Base-by-base conservation (phyloP, 2,888 invertebrate genomes). In the Hydriomena furcata region DNA sequence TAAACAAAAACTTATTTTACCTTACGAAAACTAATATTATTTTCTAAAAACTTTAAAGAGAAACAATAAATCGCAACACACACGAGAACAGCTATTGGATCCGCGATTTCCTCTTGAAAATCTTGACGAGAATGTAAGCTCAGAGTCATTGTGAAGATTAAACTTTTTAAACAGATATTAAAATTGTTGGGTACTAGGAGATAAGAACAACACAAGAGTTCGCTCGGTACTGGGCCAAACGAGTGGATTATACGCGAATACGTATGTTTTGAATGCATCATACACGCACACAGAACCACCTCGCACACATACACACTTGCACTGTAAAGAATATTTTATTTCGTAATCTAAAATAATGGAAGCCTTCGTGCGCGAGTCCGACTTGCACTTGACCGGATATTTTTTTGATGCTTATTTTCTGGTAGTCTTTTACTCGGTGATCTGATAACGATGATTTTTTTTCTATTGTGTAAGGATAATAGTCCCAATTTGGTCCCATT, bases 21-120 rank as follows among this genome's bases (percentile, higher is more conserved):
- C 72, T 69, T 42, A 66, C 7, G 7, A 36, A 42, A 55, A 12
- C 7, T 17, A 28, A 25, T 20, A 11, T 7, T 21, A 28, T 17
- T 28, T 27, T 32, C 21, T 43, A 32, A 21, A 34, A 40, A 28
- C 7, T 13, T 11, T 30, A 38, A 8, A 32, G 7, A 59, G 54
- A 63, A 55, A 42, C 59, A 53, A 64, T 67, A 30, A 55, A 73
- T 65, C 49, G 74, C 53, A 67, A 74, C 76, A 65, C 65, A 78
- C 73, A 68, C 63, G 31, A 66, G 54, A 34, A 41, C 62, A 44
- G 64, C 60, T 50, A 61, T 52, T 11, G 51, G 58, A 41, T 61
- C 52, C 58, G 62, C 51, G 20, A 63, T 60, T 43, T 64, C 58
- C 47, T 64, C 24, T 24, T 13, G 59, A 37, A 59, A 53, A 25